Conservation (phyloP, 2,888 invertebrate species). For the Andrena marginata region DNA sequence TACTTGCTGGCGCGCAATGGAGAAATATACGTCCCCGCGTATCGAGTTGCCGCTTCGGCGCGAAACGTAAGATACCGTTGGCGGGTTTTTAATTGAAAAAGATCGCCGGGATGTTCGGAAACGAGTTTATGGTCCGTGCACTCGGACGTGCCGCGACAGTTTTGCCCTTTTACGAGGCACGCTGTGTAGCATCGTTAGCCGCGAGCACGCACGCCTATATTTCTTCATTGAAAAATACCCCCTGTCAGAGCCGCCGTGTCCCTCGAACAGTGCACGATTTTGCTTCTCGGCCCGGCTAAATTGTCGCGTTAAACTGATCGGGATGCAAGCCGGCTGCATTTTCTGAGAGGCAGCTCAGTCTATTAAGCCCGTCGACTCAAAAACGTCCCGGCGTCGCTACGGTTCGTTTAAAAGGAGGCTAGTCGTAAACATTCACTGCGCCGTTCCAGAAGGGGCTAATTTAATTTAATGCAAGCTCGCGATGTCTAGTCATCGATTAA, state of each 20-base stretch:
- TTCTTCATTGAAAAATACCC: constrained; percentile 36
- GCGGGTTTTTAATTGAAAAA: constrained; percentile 44
- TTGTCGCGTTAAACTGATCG: constrained; percentile 1
- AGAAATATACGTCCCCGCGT: neutral
- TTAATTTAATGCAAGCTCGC: neutral
- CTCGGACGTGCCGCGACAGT: constrained; percentile 8
- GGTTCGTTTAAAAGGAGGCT: neutral
- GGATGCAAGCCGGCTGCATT: neutral
- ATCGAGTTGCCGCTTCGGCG: neutral
- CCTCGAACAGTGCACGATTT: neutral
- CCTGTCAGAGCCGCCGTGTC: neutral
- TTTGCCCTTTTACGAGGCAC: constrained; percentile 19
- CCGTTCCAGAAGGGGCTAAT: neutral
- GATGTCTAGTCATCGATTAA: constrained; percentile 20
- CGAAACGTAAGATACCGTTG: constrained; percentile 6
- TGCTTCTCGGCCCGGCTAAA: neutral
- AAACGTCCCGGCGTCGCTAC: neutral
- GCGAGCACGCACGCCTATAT: neutral
- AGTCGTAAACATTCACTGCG: too few relatives aligned
- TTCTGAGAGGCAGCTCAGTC: too few relatives aligned
- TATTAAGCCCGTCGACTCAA: too few relatives aligned
- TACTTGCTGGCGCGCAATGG: too few relatives aligned
- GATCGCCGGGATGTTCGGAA: constrained; percentile 15
- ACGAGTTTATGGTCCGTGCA: constrained; percentile 4
- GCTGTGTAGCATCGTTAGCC: constrained; percentile 18